These are phyloP conservation scores for Chloropsis cyanopogon DNA, from an alignment of 2,113 vertebrate species.

Conservation along the genomic window DNA sequence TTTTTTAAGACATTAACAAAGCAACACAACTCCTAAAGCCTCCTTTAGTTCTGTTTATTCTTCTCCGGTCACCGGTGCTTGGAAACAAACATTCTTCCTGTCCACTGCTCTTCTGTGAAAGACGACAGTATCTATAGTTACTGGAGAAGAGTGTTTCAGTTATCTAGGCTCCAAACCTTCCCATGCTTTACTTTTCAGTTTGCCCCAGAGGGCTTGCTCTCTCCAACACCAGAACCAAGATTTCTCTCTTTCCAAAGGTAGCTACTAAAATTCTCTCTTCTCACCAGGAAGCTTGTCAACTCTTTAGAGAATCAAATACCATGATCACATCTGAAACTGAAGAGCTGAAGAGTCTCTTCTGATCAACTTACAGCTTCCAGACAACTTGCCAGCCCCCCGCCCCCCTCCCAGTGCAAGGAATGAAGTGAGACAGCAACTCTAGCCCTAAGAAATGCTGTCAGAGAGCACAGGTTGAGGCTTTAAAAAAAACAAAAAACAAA, in stretches of 20 bases:
- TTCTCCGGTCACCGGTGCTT: background rate
- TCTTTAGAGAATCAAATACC: background rate
- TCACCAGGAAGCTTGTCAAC: background rate
- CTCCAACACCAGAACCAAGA: background rate
- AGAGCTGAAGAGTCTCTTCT: background rate
- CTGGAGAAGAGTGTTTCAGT: constrained; percentile 32
- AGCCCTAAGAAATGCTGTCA: background rate
- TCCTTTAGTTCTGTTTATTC: constrained; percentile 48
- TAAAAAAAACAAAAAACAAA: background rate
- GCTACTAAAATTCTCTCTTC: background rate
- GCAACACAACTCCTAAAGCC: constrained; percentile 10
- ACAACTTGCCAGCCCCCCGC: background rate
- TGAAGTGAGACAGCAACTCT: background rate
- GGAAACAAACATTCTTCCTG: constrained; percentile 61
- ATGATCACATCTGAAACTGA: background rate
- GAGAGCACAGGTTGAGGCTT: background rate
- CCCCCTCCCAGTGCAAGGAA: background rate
- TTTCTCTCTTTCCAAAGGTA: background rate
- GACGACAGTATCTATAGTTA: constrained; percentile 60
- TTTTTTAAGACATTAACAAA: constrained; percentile 22
- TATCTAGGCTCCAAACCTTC: constrained; percentile 25
- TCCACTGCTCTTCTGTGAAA: constrained; percentile 42
- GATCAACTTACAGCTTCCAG: background rate
- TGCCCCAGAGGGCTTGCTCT: background rate
- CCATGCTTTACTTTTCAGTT: constrained; percentile 1